These are phyloP conservation scores for Hyles lineata DNA, from an alignment of 2,888 invertebrate species.

Conservation along the genomic window DNA sequence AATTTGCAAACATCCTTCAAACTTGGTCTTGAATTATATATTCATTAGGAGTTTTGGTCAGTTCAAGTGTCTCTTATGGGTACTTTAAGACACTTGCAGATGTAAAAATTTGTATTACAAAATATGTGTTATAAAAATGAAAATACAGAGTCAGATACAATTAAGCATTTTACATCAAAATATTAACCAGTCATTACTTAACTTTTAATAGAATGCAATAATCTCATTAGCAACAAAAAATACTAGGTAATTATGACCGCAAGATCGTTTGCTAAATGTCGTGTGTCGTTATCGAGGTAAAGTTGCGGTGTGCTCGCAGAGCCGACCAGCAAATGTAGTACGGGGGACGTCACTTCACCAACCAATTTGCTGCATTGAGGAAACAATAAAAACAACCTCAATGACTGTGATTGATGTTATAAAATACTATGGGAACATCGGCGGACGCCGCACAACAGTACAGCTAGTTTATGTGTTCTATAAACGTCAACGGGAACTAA, in stretches of 20 bases:
- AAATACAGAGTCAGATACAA: background rate
- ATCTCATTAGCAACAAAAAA: conserved; percentile 14
- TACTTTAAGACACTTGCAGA: background rate
- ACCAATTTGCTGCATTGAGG: conserved; percentile 63
- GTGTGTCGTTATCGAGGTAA: conserved; percentile 38
- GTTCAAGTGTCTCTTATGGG: background rate
- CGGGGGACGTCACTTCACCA: conserved; percentile 36
- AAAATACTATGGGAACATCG: conserved; percentile 36
- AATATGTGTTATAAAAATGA: background rate
- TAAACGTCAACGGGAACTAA: conserved; percentile 47
- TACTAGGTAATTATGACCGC: conserved; percentile 35
- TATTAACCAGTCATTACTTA: background rate
- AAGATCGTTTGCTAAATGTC: conserved; percentile 37
- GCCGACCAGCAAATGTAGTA: conserved; percentile 2
- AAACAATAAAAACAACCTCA: conserved; percentile 57
- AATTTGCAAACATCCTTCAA: background rate
- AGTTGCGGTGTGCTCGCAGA: conserved; percentile 36
- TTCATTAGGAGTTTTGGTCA: background rate
- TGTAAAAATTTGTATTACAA: background rate
- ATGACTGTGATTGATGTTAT: conserved; percentile 58
- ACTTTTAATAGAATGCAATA: conserved; percentile 7
- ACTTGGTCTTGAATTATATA: background rate
- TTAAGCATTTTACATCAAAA: background rate
- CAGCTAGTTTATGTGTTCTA: conserved; percentile 45
- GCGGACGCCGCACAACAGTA: conserved; percentile 22